These are phyloP conservation scores for Mycetomoellerius zeteki DNA, from an alignment of 1,140 invertebrate genomes.

Conservation along the genomic window DNA sequence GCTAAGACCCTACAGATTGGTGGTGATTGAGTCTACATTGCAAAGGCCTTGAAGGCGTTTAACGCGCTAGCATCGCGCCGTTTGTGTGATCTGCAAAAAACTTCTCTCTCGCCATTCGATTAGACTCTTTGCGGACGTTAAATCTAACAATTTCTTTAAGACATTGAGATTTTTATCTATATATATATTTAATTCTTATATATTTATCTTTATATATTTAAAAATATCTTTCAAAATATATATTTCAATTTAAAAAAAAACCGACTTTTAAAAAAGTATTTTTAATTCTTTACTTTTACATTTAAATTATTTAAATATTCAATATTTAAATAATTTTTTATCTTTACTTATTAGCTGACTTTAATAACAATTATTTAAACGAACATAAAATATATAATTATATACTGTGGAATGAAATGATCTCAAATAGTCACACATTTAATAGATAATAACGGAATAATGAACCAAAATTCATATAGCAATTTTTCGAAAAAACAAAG, in stretches of 20 bases:
- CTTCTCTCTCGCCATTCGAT: constrained; percentile 50
- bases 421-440: background rate
- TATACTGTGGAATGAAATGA: background rate
- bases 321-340: background rate
- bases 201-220: background rate
- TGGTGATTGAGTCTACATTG: constrained; percentile 82
- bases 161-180: background rate
- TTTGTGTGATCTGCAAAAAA: constrained; percentile 49
- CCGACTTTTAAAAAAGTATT: background rate
- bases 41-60: constrained; percentile 80
- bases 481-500: background rate
- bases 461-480: background rate
- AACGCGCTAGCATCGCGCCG: constrained; percentile 60
- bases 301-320: background rate
- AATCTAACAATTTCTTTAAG: background rate
- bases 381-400: background rate
- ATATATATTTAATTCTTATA: background rate
- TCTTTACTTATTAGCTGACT: background rate
- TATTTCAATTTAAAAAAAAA: background rate
- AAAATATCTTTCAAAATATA: background rate
- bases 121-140: constrained; percentile 1
- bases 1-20: constrained; percentile 78
- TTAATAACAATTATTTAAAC: background rate
- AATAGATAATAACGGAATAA: background rate
- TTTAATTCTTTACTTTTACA: background rate